Base-by-base conservation (phyloP, 1,140 invertebrate species). In the Amphibalanus amphitrite region DNA sequence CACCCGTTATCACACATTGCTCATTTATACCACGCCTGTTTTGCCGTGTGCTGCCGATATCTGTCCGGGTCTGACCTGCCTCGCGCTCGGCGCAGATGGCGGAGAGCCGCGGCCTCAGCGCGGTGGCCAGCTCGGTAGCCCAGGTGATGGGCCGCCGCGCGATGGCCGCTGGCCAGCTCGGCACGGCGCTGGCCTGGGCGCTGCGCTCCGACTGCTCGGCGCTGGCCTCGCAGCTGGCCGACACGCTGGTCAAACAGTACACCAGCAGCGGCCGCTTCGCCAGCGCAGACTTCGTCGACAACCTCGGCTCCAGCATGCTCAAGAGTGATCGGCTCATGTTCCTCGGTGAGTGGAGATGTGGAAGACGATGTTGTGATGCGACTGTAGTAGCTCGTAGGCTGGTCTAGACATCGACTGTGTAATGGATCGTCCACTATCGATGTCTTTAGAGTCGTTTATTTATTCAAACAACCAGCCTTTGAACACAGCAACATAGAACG, bases 131-230 rank as follows among this genome's bases (percentile, higher is more conserved):
- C 10, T 83, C 95, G 0, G 83, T 87, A 59, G 83, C 93, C 73
- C 92, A 73, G 69, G 73, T 76, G 71, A 75, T 74, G 72, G 74
- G 74, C 23, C 69, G 73, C 0, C 80, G 81, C 73, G 85, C 84
- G 70, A 80, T 87, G 59, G 80, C 78, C 71, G 83, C 84, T 74
- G 84, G 82, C 20, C 81, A 85, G 76, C 76, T 87, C 47, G 91
- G 90, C 38, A 87, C 86, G 72, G 91, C 92, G 40, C 81, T 93
- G 28, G 83, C 85, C n/a, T 93, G 91, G 91, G 89, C 87, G 38
- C 81, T 91, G 38, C 86, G 88, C 76, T 88, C 86, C 28, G 87
- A 75, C 75, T 85, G 89, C 76, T 79, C 83, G 20, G 79, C 81
- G 33, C 86, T 88, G 75, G 85, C 85, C 30, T 85, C 85, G 20